Percentiles rank a stretch among this genome's conserved stretches.
Conservation (phyloP, 2,797 vertebrate species). For the Acanthurus leucopareius region DNA sequence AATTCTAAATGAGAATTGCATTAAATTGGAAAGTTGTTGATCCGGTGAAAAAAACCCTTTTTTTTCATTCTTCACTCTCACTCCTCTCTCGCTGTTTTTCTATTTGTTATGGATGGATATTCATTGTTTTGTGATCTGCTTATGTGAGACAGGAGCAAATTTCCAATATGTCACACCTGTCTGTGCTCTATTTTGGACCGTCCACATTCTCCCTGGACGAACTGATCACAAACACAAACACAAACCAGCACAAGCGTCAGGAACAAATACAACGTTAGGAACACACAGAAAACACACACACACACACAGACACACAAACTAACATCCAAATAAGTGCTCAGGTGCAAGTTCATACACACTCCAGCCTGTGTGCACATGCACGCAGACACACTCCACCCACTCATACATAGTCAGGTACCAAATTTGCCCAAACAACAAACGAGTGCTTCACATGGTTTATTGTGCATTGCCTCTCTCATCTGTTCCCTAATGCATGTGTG, state of each 20-base stretch:
- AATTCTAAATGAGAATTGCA: conserved; percentile 77
- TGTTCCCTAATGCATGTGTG: conserved; percentile 45
- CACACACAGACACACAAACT: neutral
- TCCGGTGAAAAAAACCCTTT: conserved; percentile 55
- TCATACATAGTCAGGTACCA: conserved; percentile 39
- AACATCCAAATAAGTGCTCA: conserved; percentile 12
- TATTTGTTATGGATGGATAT: conserved; percentile 39
- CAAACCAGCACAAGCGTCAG: neutral
- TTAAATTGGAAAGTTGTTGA: conserved; percentile 75
- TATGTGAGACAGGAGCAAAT: conserved; percentile 34
- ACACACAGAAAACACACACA: neutral
- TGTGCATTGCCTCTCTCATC: conserved; percentile 49
- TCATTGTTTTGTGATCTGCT: conserved; percentile 57
- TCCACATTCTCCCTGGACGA: neutral
- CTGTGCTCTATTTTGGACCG: conserved; percentile 39
- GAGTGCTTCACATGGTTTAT: conserved; percentile 39
- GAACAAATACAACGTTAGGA: neutral
- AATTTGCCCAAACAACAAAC: conserved; percentile 60
- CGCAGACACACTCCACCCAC: conserved; percentile 27
- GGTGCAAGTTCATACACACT: conserved; percentile 15
- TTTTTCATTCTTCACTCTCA: conserved; percentile 8
- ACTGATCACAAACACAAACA: conserved; percentile 38
- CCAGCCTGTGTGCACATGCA: neutral
- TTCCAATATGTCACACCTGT: conserved; percentile 62
- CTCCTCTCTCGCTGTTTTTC: conserved; percentile 2